phyloP scores from a whole-genome alignment of 2,113 vertebrate species.

The Dendrocopos noguchii region DNA sequence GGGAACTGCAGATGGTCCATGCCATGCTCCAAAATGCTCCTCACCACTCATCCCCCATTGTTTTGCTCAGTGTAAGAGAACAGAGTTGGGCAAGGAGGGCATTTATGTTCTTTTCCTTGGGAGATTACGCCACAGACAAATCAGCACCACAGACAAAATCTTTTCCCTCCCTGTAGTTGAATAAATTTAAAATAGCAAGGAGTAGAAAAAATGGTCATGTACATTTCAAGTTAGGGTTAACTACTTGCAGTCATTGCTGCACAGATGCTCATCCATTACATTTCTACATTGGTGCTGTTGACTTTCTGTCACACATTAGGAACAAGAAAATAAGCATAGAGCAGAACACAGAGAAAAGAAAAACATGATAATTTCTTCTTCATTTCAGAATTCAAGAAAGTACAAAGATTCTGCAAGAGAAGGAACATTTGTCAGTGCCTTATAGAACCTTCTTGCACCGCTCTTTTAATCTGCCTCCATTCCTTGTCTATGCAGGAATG shows the following conservation, averaged over 20 bases:
- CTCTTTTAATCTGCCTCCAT: background rate
- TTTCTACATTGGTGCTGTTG: background rate
- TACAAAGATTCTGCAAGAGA: background rate
- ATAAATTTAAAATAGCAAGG: background rate
- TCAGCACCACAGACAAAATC: background rate
- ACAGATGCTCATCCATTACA: background rate
- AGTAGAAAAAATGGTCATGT: background rate
- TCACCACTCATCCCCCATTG: background rate
- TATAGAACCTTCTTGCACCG: background rate
- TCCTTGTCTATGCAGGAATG: background rate
- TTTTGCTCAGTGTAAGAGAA: background rate
- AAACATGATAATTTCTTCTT: background rate
- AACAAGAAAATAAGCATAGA: background rate
- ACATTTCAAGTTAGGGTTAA: background rate
- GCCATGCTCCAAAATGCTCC: background rate
- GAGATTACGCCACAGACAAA: background rate
- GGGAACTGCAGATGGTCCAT: background rate
- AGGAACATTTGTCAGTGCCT: background rate
- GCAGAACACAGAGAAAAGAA: background rate
- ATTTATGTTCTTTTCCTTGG: background rate
- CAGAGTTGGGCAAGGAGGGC: background rate
- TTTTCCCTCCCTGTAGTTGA: background rate
- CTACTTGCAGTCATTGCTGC: background rate
- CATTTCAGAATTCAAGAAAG: background rate
- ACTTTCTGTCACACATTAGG: background rate